These are phyloP conservation scores for Eulacestoma nigropectus DNA, from an alignment of 2,113 vertebrate genomes.

Conservation along the genomic window DNA sequence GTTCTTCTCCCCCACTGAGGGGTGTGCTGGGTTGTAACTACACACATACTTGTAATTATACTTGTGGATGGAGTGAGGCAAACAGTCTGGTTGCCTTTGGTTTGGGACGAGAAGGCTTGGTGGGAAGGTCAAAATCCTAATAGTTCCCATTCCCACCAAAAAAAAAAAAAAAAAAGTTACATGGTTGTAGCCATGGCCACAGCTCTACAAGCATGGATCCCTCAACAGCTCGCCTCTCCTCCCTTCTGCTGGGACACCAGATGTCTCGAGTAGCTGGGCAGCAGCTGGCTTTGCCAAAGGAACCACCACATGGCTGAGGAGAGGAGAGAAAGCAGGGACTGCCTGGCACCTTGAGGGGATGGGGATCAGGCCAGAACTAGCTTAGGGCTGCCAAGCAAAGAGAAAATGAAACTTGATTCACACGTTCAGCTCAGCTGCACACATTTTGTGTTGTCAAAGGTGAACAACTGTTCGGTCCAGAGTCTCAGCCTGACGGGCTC, in stretches of 20 bases:
- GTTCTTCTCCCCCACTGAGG: neutral
- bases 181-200: neutral
- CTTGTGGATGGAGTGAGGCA: neutral
- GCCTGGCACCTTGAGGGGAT: neutral
- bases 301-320: neutral
- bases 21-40: neutral
- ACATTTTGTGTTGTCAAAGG: neutral
- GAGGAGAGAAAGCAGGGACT: neutral
- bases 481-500: neutral
- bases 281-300: neutral
- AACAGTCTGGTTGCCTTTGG: neutral
- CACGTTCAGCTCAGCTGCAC: neutral
- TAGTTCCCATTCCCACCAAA: neutral
- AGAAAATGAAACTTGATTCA: neutral
- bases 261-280: neutral
- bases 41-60: neutral
- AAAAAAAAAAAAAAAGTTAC: fast-evolving
- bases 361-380: neutral
- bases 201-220: neutral
- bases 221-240: neutral
- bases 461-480: neutral
- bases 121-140: neutral
- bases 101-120: neutral
- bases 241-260: neutral
- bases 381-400: neutral